Conservation (phyloP, 2,113 vertebrate species). For the Turnix velox region DNA sequence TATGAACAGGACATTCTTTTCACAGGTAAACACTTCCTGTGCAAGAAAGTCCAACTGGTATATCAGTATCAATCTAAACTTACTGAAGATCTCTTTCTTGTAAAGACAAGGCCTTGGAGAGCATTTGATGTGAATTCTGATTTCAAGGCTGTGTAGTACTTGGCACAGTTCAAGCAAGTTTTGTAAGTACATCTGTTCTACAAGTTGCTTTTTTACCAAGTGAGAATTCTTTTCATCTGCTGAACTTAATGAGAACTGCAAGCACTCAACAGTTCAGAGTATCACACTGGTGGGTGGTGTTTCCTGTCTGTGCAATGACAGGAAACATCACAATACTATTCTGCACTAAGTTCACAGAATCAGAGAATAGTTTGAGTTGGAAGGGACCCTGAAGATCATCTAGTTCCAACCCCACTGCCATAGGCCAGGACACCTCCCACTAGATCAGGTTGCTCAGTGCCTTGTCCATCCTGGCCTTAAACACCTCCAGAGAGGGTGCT, state of each 20-base stretch:
- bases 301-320: not conserved
- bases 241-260: not conserved
- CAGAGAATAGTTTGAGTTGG: too few relatives aligned
- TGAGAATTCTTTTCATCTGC: not conserved
- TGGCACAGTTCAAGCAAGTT: not conserved
- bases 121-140: not conserved
- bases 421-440: too few relatives aligned
- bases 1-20: not conserved
- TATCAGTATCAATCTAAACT: not conserved
- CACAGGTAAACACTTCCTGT: not conserved
- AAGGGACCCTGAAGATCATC: too few relatives aligned
- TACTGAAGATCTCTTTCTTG: not conserved
- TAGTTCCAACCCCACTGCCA: too few relatives aligned
- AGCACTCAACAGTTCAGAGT: not conserved
- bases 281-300: not conserved
- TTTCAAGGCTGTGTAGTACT: not conserved
- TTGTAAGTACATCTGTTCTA: not conserved
- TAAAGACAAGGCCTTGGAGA: not conserved
- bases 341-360: not conserved
- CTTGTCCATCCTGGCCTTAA: too few relatives aligned
- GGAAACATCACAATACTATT: not conserved
- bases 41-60: not conserved
- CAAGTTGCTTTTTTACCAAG: not conserved
- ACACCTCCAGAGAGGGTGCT: too few relatives aligned
- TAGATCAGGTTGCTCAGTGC: too few relatives aligned